Evolutionary conservation across 2,888 invertebrate species (phyloP), one percentile per base, ranked within the genome.

Genomic region (Galeruca laticollis): DNA sequence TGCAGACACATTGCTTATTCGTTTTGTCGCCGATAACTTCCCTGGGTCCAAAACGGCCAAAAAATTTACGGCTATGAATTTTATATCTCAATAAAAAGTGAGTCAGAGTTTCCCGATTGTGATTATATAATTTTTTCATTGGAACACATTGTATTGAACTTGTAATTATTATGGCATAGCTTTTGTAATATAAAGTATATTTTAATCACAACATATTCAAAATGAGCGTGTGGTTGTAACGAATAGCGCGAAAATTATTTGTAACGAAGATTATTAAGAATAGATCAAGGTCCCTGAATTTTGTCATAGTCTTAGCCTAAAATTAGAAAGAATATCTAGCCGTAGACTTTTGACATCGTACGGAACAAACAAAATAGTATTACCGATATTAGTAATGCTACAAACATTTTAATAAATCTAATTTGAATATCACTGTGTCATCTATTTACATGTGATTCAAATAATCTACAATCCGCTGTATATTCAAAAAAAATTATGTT

Each of bases 391-490:
- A 56, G 40, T 63, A 69, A 64, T 62, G 62, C 63, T 63, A 26
- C 37, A 51, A 47, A 56, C 11, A 57, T 63, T 64, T 52, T 51
- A 63, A 57, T 43, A 51, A 20, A 26, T 56, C 26, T 51, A 43
- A 70, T 70, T 70, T 70, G 56, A 62, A 70, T 70, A 70, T 62
- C 51, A 64, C 67, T 62, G 60, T 69, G 67, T 67, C 70, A 70
- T 67, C 47, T 60, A 40, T 51, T 47, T 67, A 67, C 49, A 59
- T 67, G 67, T 47, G 18, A 37, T 60, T 60, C 4, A 47, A 60
- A 47, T 31, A 43, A 31, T 60, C 33, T 31, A 56, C 6, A 31
- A 10, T 8, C 56, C 31, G 56, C 57, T 21, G 57, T n/a, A 3
- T 15, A 31, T n/a, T 13, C 26, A 57, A 18, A 57, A 18, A n/a